Evolutionary conservation across 2,888 invertebrate genomes (phyloP).

Genomic region (Gasteruption jaculator): DNA sequence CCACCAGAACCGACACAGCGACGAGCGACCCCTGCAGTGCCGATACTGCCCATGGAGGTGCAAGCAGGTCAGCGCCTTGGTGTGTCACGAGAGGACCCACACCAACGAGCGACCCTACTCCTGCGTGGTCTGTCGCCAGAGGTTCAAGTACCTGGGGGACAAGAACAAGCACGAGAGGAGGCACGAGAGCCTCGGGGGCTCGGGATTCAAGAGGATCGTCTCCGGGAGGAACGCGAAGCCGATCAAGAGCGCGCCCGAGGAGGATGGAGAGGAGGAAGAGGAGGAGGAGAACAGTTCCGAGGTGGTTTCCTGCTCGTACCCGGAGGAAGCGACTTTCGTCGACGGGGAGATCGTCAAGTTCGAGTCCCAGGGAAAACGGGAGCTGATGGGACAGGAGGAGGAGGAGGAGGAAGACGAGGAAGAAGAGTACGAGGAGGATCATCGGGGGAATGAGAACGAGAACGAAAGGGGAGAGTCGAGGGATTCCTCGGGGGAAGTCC

Average conservation of each 20-base stretch:
- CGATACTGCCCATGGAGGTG: conserved; percentile 46
- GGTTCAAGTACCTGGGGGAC: conserved; percentile 48
- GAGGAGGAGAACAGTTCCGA: conserved; percentile 25
- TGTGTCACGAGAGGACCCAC: conserved; percentile 49
- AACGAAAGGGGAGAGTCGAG: conserved; percentile 20
- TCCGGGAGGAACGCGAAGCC: conserved; percentile 39
- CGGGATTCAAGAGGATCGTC: conserved; percentile 47
- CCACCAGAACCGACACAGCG: conserved; percentile 48
- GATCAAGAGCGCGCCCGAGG: conserved; percentile 23
- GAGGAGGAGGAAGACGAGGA: conserved; percentile 32
- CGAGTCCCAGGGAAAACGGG: conserved; percentile 22
- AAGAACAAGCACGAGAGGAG: conserved; percentile 49
- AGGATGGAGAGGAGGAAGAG: conserved; percentile 36
- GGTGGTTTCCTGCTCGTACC: conserved; percentile 13
- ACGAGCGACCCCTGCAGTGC: conserved; percentile 46
- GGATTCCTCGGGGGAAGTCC: conserved; percentile 24
- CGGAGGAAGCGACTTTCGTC: conserved; percentile 22
- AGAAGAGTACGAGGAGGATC: conserved; percentile 33
- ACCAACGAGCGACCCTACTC: conserved; percentile 48
- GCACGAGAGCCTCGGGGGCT: conserved; percentile 46
- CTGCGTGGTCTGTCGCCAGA: conserved; percentile 45
- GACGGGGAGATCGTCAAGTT: conserved; percentile 32
- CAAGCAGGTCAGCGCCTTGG: conserved; percentile 48
- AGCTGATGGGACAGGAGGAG: conserved; percentile 25
- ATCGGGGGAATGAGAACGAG: conserved; percentile 16